These are phyloP conservation scores for Acleris emargana DNA, from an alignment of 2,888 invertebrate species.

Conservation along the genomic window DNA sequence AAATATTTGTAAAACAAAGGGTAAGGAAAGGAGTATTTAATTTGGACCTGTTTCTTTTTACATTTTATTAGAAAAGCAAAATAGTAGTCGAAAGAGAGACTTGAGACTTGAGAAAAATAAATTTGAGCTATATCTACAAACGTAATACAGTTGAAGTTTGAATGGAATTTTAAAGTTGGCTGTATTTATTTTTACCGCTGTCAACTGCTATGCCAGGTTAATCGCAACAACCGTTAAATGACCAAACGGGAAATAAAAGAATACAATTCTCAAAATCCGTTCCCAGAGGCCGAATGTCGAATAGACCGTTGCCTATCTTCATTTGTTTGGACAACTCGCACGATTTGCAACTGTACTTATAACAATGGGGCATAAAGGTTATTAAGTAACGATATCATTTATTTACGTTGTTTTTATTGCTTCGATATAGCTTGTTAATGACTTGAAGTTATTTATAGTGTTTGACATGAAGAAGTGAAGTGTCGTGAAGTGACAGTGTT, in stretches of 20 bases:
- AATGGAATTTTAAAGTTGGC: too few relatives aligned
- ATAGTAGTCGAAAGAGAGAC: too few relatives aligned
- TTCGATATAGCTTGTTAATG: conserved; percentile 35
- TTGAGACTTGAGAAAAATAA: too few relatives aligned
- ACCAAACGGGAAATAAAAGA: conserved; percentile 38
- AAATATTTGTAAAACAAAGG: too few relatives aligned
- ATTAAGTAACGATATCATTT: conserved; percentile 62
- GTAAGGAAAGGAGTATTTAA: too few relatives aligned
- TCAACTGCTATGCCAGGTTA: conserved; percentile 13
- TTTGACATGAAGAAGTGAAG: not conserved
- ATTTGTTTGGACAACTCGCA: conserved; percentile 48
- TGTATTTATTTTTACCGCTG: conserved; percentile 15
- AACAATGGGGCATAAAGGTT: conserved; percentile 65
- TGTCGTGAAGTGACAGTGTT: not conserved
- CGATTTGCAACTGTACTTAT: conserved; percentile 43
- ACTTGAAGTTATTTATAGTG: conserved; percentile 12
- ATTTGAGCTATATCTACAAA: too few relatives aligned
- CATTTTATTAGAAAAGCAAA: too few relatives aligned
- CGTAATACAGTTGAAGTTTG: too few relatives aligned
- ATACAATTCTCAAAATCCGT: conserved; percentile 48
- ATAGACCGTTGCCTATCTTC: conserved; percentile 43
- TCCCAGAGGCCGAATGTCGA: conserved; percentile 44
- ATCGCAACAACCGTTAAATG: conserved; percentile 30
- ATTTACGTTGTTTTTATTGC: conserved; percentile 53
- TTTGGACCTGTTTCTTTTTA: too few relatives aligned